Percentiles rank a stretch among this genome's conserved stretches.
These are phyloP conservation scores for Bombus soroeensis DNA, from an alignment of 1,140 invertebrate species.

Conservation along the genomic window DNA sequence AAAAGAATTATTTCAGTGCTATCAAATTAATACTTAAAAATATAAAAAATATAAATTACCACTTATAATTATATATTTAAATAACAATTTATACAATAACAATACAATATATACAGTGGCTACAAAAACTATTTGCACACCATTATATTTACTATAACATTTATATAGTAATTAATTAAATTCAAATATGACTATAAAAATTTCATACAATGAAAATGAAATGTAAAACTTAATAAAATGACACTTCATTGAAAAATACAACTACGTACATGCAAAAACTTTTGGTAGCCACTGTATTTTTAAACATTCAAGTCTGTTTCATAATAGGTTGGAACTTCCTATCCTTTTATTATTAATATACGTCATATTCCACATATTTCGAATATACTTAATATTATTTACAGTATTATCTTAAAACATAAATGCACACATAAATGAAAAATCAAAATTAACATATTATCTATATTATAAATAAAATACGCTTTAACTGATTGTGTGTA, in stretches of 20 bases:
- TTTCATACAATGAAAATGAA: not conserved
- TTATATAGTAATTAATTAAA: no score
- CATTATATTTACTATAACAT: no score
- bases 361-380: not conserved
- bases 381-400: not conserved
- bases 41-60: not conserved
- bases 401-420: not conserved
- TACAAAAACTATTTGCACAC: no score
- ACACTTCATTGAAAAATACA: not conserved
- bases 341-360: not conserved
- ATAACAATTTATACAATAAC: not conserved
- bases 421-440: no score
- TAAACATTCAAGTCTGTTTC: not conserved
- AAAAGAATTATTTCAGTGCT: not conserved
- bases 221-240: no score
- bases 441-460: not conserved
- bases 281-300: not conserved
- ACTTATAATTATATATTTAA: slow-evolving; percentile 8
- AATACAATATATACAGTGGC: not conserved
- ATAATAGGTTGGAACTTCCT: slow-evolving; percentile 13
- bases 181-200: not conserved
- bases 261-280: no score
- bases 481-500: not conserved
- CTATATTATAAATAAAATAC: slow-evolving; percentile 17
- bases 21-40: not conserved